Base-by-base conservation (phyloP, 2,888 invertebrate species). In the Andrena marginata region DNA sequence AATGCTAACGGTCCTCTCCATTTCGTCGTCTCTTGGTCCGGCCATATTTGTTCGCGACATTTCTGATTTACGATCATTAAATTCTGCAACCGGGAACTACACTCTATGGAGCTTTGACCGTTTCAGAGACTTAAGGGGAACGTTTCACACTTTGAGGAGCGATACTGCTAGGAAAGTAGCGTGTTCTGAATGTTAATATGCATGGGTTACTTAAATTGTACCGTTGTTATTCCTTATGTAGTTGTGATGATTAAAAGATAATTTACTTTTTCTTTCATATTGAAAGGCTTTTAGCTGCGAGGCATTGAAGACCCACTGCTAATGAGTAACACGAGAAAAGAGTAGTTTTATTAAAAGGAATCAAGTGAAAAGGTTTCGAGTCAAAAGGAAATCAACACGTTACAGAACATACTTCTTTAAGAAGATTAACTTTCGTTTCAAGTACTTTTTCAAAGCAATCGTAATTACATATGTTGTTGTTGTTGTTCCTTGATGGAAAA, bases 1-100 rank as follows among this genome's bases (percentile, higher is more conserved):
- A 62, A 29, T 73, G 67, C 8, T 62, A 49, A n/a, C 56, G 10
- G 51, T 31, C 33, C 7, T 35, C 48, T 26, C 23, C 13, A 10
- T 26, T 33, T 35, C 42, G 42, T 67, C 20, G 31, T 29, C 62
- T 48, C 54, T 62, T 54, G 26, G 62, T 31, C 16, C 23, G 64
- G 31, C n/a, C 56, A 33, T 71, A 42, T 26, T 31, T 62, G 49
- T 62, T 33, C 20, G 51, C 35, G 16, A 77, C 48, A 72, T 49
- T 54, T 73, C 29, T 51, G 60, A 73, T 64, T 63, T 26, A 54
- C 16, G 77, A 78, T 77, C 72, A 60, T 77, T 72, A 72, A 77
- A 60, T 51, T 51, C 8, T 59, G 54, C 42, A 67, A 49, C 33
- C 56, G 56, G 35, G 8, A 51, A 5, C 13, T 48, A 42, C 42